phyloP scores from a whole-genome alignment of 2,113 vertebrate genomes.

The Antidorcas marsupialis region DNA sequence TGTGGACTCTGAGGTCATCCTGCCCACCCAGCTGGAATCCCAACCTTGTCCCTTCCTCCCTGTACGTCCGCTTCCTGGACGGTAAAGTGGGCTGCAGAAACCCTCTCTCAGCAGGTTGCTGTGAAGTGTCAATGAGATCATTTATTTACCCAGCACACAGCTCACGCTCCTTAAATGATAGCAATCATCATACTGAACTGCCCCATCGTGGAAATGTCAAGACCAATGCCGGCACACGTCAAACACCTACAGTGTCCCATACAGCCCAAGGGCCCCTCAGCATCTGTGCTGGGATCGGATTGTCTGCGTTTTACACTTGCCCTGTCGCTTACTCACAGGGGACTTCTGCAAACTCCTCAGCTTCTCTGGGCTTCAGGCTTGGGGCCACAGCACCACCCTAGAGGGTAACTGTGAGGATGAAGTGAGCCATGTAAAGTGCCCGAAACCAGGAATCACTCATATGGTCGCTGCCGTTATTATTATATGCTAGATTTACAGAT shows the following conservation, averaged over 20 bases:
- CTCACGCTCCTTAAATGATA: neutral
- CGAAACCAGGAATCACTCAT: neutral
- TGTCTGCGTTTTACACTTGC: rapidly evolving
- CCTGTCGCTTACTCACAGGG: neutral
- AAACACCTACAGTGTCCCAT: neutral
- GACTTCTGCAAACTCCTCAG: neutral
- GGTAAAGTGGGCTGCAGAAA: neutral
- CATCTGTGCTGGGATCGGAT: rapidly evolving
- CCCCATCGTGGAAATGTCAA: neutral
- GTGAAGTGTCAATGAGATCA: neutral
- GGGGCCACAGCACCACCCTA: neutral
- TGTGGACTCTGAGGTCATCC: neutral
- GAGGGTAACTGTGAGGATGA: neutral
- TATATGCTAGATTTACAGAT: neutral
- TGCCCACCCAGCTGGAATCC: neutral
- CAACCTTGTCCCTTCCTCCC: neutral
- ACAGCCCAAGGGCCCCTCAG: rapidly evolving
- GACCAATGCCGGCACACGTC: neutral
- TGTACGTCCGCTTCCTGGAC: neutral
- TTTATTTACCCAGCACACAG: neutral
- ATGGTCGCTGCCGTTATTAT: no score
- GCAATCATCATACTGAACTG: neutral
- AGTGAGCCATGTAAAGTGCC: neutral
- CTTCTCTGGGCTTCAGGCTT: neutral
- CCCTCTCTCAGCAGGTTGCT: neutral